Percentiles rank a stretch among this genome's conserved stretches.
Evolutionary conservation across 1,140 invertebrate species (phyloP).

Genomic region (Sarcophaga bullata): DNA sequence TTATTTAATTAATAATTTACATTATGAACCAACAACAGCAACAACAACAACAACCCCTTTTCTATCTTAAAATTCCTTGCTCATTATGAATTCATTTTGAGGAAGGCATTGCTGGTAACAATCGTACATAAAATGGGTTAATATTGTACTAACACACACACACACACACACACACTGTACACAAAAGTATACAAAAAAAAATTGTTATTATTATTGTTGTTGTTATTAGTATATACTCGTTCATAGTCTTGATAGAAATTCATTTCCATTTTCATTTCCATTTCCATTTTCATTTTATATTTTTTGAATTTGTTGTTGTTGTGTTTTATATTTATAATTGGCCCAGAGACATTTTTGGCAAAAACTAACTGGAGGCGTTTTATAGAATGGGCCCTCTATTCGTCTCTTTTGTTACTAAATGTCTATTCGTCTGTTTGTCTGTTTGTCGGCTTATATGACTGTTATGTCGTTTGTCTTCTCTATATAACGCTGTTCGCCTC

Average conservation of each 20-base stretch:
- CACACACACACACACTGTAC: no score
- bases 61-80: no score
- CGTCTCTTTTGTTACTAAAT: conserved; percentile 26
- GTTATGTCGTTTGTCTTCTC: no score
- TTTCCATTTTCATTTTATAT: conserved; percentile 17
- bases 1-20: no score
- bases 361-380: neutral
- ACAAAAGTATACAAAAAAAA: neutral
- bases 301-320: conserved; percentile 25
- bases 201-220: neutral
- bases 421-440: neutral
- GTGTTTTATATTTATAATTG: conserved; percentile 40
- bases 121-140: neutral
- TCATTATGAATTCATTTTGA: no score
- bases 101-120: no score
- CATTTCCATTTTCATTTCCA: conserved; percentile 8
- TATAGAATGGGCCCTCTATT: conserved; percentile 19
- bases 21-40: no score
- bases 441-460: neutral
- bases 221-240: neutral
- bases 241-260: neutral
- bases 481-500: no score
- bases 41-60: no score
- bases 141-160: neutral
- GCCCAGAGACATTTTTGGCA: conserved; percentile 31